phyloP scores from a whole-genome alignment of 2,797 vertebrate species.

The Chanos chanos region DNA sequence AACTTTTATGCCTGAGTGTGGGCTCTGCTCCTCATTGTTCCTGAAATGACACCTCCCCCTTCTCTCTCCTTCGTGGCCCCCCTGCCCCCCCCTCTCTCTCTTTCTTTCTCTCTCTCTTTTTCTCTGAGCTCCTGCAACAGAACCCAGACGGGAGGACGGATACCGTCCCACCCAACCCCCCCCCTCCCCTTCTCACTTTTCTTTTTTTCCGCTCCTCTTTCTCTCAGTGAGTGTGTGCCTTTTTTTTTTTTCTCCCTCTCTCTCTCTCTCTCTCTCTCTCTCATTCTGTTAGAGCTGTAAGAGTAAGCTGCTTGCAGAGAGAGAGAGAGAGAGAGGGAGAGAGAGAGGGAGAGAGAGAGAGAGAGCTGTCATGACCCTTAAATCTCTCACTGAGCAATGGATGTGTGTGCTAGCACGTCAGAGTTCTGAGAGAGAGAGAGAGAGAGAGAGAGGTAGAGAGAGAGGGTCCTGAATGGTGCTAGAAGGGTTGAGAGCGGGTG shows the following conservation, averaged over 20 bases:
- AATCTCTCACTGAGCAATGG: background rate
- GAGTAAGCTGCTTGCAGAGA: slow-evolving; percentile 17
- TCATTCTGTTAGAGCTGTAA: slow-evolving; percentile 23
- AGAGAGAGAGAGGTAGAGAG: slow-evolving; percentile 49
- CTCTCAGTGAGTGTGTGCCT: background rate
- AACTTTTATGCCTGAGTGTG: slow-evolving; percentile 41
- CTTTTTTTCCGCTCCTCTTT: background rate
- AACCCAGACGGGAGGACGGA: slow-evolving; percentile 43
- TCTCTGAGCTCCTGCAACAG: slow-evolving; percentile 15
- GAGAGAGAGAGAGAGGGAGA: slow-evolving; percentile 30
- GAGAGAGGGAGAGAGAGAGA: slow-evolving; percentile 15
- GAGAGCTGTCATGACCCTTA: slow-evolving; percentile 25
- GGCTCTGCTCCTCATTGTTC: slow-evolving; percentile 53
- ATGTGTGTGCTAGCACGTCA: slow-evolving; percentile 27
- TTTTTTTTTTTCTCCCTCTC: background rate
- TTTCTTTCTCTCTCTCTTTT: background rate
- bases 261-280: slow-evolving; percentile 9
- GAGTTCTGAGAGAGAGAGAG: slow-evolving; percentile 15
- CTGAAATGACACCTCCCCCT: slow-evolving; percentile 42
- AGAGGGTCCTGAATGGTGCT: slow-evolving; percentile 38
- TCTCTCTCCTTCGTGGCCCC: slow-evolving; percentile 24
- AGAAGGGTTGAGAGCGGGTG: slow-evolving; percentile 4
- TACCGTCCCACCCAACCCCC: slow-evolving; percentile 27
- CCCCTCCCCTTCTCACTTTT: slow-evolving; percentile 36
- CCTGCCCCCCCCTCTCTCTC: slow-evolving; percentile 21